Evolutionary conservation across 92 coral and sea anemone genomes (phyloP).

Genomic region (Epizoanthus illoricatus): DNA sequence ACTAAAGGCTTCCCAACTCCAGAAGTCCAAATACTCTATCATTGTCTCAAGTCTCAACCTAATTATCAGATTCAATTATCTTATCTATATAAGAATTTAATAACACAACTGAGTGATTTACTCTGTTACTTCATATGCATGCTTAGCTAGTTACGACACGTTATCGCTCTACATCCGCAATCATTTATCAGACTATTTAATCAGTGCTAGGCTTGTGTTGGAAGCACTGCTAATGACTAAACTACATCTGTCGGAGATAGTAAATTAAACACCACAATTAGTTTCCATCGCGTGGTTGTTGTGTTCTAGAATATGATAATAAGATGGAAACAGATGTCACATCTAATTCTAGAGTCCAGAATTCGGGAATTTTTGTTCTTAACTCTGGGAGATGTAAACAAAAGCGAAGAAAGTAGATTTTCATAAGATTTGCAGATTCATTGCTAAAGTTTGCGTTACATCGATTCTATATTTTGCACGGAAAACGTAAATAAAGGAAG

Average conservation of each 20-base stretch:
- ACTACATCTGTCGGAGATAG: background rate
- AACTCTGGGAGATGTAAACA: background rate
- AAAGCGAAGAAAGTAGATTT: background rate
- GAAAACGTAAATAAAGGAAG: no score
- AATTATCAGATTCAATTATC: conserved; percentile 6
- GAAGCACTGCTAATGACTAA: background rate
- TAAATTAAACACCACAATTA: background rate
- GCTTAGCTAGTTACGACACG: background rate
- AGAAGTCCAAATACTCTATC: background rate
- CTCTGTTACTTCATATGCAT: background rate
- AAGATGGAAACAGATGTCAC: conserved; percentile 19
- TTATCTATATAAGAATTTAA: conserved; percentile 14
- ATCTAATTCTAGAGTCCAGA: background rate
- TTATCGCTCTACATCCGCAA: background rate
- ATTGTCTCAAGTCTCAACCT: conserved; percentile 3
- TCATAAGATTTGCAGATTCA: background rate
- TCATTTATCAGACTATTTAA: background rate
- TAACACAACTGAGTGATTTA: conserved; percentile 8
- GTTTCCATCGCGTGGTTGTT: conserved; percentile 25
- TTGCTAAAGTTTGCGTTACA: background rate
- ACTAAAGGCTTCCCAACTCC: background rate
- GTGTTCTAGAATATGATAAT: conserved; percentile 29
- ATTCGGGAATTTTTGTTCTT: conserved; percentile 3
- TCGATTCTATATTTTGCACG: background rate
- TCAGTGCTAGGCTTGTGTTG: background rate